Conservation (phyloP, 2,113 vertebrate species). For the Atrichornis clamosus region DNA sequence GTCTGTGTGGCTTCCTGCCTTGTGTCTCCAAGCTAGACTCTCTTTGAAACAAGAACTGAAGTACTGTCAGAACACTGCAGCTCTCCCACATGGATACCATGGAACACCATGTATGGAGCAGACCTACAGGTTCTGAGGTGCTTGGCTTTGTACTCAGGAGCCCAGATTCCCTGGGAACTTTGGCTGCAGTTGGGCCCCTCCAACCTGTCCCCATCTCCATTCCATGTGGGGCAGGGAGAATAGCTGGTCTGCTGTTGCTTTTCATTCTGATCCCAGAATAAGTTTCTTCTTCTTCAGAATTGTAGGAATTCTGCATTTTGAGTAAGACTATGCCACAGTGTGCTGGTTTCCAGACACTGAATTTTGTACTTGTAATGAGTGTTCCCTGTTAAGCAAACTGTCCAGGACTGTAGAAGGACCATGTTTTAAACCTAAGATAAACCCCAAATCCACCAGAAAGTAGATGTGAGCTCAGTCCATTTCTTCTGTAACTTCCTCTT, state of each 20-base stretch:
- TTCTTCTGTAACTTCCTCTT: background rate
- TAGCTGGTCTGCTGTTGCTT: background rate
- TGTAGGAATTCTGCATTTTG: background rate
- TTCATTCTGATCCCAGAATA: background rate
- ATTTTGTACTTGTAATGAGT: background rate
- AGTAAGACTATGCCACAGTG: background rate
- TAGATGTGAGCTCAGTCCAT: background rate
- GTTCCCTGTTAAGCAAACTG: background rate
- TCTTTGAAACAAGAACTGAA: background rate
- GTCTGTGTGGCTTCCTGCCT: conserved; percentile 14
- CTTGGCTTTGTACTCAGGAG: background rate
- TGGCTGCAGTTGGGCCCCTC: background rate
- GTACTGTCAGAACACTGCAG: background rate
- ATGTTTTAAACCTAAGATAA: background rate
- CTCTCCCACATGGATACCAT: background rate
- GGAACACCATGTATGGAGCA: background rate
- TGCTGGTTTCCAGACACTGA: background rate
- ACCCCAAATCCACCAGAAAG: background rate
- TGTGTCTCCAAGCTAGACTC: background rate
- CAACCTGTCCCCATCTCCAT: background rate
- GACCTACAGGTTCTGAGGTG: accelerated
- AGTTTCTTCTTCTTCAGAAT: background rate
- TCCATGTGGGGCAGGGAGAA: background rate
- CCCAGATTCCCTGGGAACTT: background rate
- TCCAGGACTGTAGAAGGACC: background rate